These are phyloP conservation scores for Falcunculus frontatus DNA, from an alignment of 2,113 vertebrate species.

Conservation along the genomic window DNA sequence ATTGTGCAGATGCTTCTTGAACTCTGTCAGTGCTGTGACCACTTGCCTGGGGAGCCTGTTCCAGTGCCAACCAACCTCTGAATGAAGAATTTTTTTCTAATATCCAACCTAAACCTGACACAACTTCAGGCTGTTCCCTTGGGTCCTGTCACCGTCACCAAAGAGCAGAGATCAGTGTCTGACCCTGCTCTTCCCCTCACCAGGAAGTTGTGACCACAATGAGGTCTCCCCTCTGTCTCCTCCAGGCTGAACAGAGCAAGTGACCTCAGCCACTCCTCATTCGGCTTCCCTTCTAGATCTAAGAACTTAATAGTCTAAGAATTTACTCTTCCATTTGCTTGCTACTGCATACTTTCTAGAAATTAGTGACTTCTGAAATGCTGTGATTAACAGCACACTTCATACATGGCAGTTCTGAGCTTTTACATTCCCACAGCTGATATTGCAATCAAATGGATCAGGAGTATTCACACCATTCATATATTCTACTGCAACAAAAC, in stretches of 20 bases:
- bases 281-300: background rate
- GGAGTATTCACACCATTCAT: background rate
- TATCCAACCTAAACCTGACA: background rate
- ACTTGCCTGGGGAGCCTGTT: background rate
- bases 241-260: background rate
- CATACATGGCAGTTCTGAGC: background rate
- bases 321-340: background rate
- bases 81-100: background rate
- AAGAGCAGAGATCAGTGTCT: background rate
- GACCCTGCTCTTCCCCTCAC: background rate
- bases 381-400: background rate
- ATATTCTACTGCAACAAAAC: background rate
- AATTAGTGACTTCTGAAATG: background rate
- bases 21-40: background rate
- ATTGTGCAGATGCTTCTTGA: background rate
- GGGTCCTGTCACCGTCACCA: background rate
- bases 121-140: background rate
- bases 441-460: background rate
- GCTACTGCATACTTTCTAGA: background rate
- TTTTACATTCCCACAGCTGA: background rate
- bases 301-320: background rate
- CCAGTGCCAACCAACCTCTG: background rate
- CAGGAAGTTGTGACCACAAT: accelerated
- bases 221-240: background rate
- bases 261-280: background rate